Evolutionary conservation across 2,888 invertebrate genomes (phyloP), one percentile per base, ranked within the genome.

Genomic region (Rhodophaea formosa): DNA sequence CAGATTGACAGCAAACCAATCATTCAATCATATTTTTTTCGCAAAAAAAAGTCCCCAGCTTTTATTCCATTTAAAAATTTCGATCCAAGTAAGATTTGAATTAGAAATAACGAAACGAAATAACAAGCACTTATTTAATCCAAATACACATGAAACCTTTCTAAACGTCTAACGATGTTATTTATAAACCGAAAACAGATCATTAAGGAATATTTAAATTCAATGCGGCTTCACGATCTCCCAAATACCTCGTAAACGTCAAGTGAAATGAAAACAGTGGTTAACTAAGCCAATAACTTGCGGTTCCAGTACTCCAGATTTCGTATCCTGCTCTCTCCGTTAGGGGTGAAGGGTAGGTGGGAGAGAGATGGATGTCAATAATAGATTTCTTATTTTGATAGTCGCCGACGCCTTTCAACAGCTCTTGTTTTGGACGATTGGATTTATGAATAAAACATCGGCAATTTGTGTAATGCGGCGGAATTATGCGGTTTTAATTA

Each of bases 391-490:
- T 80, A 80, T 82, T 82, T 79, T 68, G 73, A 74, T 76, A 71
- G 79, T 72, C 76, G 67, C 77, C 74, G 78, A 83, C 90, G 88
- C 89, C 89, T 86, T 75, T 80, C 74, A 80, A 87, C 80, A 78
- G 77, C 81, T 80, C 86, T 87, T 77, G 64, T 80, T 72, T 69
- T 72, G 79, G 82, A 82, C 86, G 89, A 89, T 88, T 88, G 88
- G 86, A 81, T 72, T 73, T 75, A 84, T 90, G 89, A 89, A 90
- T 90, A 88, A 90, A 90, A 90, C 80, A 90, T 89, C 71, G 79
- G 78, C 88, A 89, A 90, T 90, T 89, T 90, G 87, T 85, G 80
- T 80, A 82, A 85, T 80, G 79, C 79, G 77, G 71, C 71, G 74
- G 76, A 56, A 86, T 88, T 87, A 88, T 84, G 78, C 86, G 78